phyloP scores from a whole-genome alignment of 2,888 invertebrate genomes.

The Rhamphomyia laevipes region DNA sequence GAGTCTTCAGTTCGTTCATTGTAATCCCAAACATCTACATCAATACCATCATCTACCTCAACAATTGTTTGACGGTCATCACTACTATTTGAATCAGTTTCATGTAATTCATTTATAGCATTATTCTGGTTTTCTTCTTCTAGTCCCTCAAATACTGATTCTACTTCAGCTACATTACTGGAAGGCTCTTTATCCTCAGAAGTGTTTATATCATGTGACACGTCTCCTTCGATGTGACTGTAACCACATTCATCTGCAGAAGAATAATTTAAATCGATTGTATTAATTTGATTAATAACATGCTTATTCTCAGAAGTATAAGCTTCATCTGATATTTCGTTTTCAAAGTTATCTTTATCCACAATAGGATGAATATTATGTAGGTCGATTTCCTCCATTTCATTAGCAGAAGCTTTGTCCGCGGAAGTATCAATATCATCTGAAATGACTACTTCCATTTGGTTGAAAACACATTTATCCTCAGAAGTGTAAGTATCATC shows the following conservation, averaged over 20 bases:
- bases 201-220: too few relatives aligned
- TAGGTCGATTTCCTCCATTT: too few relatives aligned
- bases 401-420: background rate
- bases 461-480: constrained; percentile 13
- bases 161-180: background rate
- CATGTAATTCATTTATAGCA: background rate
- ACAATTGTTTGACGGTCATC: constrained; percentile 35
- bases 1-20: constrained; percentile 34
- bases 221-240: too few relatives aligned
- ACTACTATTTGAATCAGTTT: constrained; percentile 20
- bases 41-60: constrained; percentile 33
- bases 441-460: background rate
- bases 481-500: constrained; percentile 24
- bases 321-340: too few relatives aligned
- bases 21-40: constrained; percentile 32
- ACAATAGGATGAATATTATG: too few relatives aligned
- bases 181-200: background rate
- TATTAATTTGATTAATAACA: too few relatives aligned
- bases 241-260: background rate
- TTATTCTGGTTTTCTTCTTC: background rate
- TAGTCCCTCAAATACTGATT: background rate
- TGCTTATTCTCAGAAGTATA: too few relatives aligned
- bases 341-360: too few relatives aligned
- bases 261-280: too few relatives aligned
- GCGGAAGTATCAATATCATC: background rate